A percentile compares a stretch with the other conserved stretches of the same genome.
phyloP scores from a whole-genome alignment of 2,797 vertebrate species.

The Sebastes vulpes region DNA sequence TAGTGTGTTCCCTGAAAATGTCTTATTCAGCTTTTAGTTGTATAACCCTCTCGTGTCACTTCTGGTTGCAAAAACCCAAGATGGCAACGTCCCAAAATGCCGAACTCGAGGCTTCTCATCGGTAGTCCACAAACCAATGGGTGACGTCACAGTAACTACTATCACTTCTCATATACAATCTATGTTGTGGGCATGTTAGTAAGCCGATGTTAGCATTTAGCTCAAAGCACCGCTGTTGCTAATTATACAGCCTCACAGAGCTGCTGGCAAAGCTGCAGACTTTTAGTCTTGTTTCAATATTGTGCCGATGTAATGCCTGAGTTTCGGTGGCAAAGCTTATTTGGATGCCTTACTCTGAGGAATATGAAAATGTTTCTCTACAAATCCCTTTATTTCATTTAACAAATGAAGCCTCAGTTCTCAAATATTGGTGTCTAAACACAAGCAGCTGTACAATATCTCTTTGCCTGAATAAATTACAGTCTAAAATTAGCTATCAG shows the following conservation, averaged over 20 bases:
- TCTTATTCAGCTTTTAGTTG: background rate
- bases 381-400: background rate
- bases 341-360: background rate
- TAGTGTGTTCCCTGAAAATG: background rate
- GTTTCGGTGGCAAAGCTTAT: background rate
- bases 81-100: background rate
- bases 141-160: no score
- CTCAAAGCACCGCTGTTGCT: background rate
- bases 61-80: background rate
- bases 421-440: background rate
- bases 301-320: background rate
- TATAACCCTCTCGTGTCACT: background rate
- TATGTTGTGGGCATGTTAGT: background rate
- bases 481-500: background rate
- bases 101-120: background rate
- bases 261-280: background rate
- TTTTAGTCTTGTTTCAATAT: background rate
- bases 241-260: background rate
- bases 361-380: background rate
- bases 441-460: background rate
- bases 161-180: no score
- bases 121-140: no score
- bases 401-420: background rate
- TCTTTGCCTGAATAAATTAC: background rate
- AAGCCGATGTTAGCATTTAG: background rate